Base-by-base conservation (phyloP, 30 jellyfish, hydroid and myxozoan species). In the Morbakka virulenta region DNA sequence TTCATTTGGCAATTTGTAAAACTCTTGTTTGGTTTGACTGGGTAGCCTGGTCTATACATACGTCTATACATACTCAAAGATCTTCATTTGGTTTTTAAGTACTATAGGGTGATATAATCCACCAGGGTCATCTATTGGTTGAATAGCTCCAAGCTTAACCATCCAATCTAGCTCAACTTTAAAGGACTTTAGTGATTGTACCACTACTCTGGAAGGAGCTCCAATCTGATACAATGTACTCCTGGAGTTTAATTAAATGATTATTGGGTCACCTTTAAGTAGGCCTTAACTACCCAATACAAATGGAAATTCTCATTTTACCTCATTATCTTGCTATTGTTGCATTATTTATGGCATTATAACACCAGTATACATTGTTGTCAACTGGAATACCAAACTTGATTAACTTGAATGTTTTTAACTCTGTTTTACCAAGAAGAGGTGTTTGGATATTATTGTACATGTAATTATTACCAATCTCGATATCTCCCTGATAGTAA, bases 71-170 rank as follows among this genome's bases (percentile, higher is more conserved):
- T 13, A 74, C 31, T 28, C 86, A 3, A 2, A 74, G 28, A 20
- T 41, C 25, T 26, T 66, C 63, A 23, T 32, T 17, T 74, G 77
- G 25, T 50, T 28, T 11, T 6, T 80, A 2, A 31, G 27, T 4
- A 74, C 86, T 32, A 74, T 74, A 24, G 86, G 86, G 41, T 74
- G 67, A 35, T 80, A 74, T 80, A 63, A 74, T 12, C 57, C 86
- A 14, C 67, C 17, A 3, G 83, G 86, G 27, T 74, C 82, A 32
- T 74, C 86, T 2, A 74, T 33, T 27, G 1, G 52, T 32, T 80
- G 68, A 35, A 74, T 74, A 25, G 57, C 86, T 30, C 86, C 86
- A 1, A 74, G 4, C 28, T 0, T 0, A 14, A 20, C 75, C 86
- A 74, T 74, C n/a, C 86, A 28, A 17, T 52, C 77, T 17, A 74